These are phyloP conservation scores for Bujurquina vittata DNA, from an alignment of 2,113 vertebrate genomes.

Conservation along the genomic window DNA sequence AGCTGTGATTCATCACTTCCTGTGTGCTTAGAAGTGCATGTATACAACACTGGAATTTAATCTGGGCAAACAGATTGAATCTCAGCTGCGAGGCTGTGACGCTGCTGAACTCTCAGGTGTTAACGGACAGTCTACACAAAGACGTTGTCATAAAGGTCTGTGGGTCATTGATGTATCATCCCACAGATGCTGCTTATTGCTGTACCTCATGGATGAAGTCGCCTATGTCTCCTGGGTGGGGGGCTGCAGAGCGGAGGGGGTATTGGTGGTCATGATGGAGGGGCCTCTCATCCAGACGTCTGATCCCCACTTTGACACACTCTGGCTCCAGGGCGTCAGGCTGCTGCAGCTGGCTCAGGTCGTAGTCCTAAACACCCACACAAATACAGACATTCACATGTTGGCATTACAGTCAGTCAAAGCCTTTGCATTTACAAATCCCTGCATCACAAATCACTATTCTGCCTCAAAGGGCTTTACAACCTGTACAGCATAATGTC, in stretches of 20 bases:
- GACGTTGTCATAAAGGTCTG: not conserved
- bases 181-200: not conserved
- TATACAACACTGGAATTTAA: not conserved
- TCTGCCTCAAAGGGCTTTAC: not conserved
- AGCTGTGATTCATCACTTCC: conserved; percentile 35
- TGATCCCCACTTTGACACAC: conserved; percentile 93
- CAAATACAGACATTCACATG: not conserved
- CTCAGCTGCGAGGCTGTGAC: not conserved
- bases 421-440: not conserved
- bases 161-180: not conserved
- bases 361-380: conserved; percentile 87
- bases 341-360: conserved; percentile 98
- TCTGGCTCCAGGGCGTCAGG: conserved; percentile 94
- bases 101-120: not conserved
- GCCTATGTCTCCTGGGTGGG: conserved; percentile 96
- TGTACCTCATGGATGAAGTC: conserved; percentile 98
- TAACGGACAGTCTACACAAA: not conserved
- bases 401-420: conserved; percentile 11
- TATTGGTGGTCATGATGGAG: conserved; percentile 96
- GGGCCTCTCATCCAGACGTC: conserved; percentile 93
- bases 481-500: not conserved
- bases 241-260: conserved; percentile 92
- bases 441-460: not conserved
- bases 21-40: conserved; percentile 14
- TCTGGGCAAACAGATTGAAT: not conserved